Conservation (phyloP, 1,140 invertebrate genomes). For the Rhyzopertha dominica region DNA sequence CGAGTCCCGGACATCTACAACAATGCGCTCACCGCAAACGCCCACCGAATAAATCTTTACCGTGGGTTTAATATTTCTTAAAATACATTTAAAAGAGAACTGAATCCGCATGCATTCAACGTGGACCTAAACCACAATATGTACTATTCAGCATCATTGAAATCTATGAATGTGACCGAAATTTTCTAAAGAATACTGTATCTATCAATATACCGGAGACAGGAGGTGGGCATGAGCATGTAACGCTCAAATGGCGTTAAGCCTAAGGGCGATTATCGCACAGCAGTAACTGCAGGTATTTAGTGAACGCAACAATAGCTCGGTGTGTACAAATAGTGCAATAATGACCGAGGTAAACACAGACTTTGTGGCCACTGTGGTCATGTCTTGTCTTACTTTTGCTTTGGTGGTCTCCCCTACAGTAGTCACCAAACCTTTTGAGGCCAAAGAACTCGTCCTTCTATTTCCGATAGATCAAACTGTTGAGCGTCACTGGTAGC, state of each 20-base stretch:
- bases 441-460: too few relatives aligned
- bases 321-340: constrained; percentile 41
- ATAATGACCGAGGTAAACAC: constrained; percentile 43
- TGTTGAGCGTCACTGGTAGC: constrained; percentile 9
- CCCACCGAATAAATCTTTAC: too few relatives aligned
- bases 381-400: constrained; percentile 23
- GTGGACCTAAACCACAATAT: too few relatives aligned
- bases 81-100: too few relatives aligned
- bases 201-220: constrained; percentile 12
- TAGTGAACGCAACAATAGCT: constrained; percentile 26
- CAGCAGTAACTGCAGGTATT: constrained; percentile 12
- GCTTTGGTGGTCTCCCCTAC: constrained; percentile 21
- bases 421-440: too few relatives aligned
- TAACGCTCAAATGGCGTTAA: constrained; percentile 4
- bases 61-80: too few relatives aligned
- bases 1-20: too few relatives aligned
- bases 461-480: too few relatives aligned
- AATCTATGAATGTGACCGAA: neutral
- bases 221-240: constrained; percentile 8
- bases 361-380: constrained; percentile 35
- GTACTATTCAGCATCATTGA: too few relatives aligned
- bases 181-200: constrained; percentile 8
- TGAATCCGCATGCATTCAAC: too few relatives aligned
- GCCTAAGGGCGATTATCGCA: neutral
- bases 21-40: too few relatives aligned